phyloP scores from a whole-genome alignment of 2,113 vertebrate genomes.

The Forbesichthys papilliferus region DNA sequence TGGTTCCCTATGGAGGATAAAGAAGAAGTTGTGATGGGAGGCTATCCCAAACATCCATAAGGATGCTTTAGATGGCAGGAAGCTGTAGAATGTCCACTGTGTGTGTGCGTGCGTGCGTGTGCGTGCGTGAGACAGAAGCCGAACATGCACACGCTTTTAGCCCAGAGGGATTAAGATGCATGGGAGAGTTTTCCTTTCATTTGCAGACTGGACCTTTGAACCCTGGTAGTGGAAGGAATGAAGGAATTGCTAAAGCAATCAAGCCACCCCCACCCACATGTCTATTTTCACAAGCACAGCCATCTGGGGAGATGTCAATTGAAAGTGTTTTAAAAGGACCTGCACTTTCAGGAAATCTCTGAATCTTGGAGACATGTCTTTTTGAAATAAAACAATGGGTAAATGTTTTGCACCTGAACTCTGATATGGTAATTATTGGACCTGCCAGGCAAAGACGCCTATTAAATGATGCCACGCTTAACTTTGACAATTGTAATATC shows the following conservation, averaged over 20 bases:
- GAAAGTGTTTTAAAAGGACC: no score
- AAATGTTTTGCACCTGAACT: no score
- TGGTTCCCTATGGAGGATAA: no score
- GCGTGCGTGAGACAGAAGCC: neutral
- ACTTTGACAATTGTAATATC: no score
- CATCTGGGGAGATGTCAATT: no score
- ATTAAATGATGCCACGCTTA: no score
- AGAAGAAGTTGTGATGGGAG: neutral
- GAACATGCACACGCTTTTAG: constrained; percentile 15
- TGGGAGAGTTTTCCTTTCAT: constrained; percentile 1
- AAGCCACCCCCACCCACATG: neutral
- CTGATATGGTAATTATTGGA: no score
- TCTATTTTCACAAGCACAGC: no score
- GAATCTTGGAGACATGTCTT: no score
- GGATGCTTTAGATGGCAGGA: neutral
- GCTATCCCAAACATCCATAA: neutral
- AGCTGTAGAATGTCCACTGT: neutral
- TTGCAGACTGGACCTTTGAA: constrained; percentile 3
- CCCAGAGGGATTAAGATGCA: constrained; percentile 22
- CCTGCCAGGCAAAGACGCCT: no score
- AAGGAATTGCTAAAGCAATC: neutral
- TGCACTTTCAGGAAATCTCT: no score
- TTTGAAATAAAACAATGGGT: no score
- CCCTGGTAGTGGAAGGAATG: neutral
- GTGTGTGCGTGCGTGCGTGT: constrained; percentile 2